Percentiles rank a stretch among this genome's conserved stretches.
Conservation (phyloP, 1,140 invertebrate genomes). For the Drosophila punjabiensis region DNA sequence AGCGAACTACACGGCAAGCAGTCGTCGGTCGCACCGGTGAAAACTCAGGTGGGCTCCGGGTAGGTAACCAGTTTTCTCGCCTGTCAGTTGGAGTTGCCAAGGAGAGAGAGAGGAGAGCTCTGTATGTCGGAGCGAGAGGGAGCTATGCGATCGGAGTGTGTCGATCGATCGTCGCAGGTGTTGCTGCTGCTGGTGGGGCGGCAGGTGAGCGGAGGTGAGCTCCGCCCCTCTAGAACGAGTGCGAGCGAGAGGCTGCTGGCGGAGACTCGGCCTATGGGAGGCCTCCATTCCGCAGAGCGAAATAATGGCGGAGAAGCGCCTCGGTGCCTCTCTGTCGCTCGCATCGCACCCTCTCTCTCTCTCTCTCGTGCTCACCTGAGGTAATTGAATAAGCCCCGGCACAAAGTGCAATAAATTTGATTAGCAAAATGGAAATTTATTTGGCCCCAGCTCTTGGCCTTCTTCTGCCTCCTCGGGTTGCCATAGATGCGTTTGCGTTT, state of each 20-base stretch:
- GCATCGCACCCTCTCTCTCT: slow-evolving; percentile 14
- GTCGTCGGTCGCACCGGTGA: slow-evolving; percentile 57
- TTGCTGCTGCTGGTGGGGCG: slow-evolving; percentile 22
- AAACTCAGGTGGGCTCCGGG: slow-evolving; percentile 69
- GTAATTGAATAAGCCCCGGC: slow-evolving; percentile 84
- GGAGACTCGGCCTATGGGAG: slow-evolving; percentile 49
- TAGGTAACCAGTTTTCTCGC: slow-evolving; percentile 49
- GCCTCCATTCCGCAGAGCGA: slow-evolving; percentile 29
- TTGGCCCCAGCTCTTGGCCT: slow-evolving; percentile 43
- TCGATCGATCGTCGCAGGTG: slow-evolving; percentile 72
- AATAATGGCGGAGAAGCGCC: slow-evolving; percentile 68
- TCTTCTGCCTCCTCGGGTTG: slow-evolving; percentile 38
- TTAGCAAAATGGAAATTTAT: slow-evolving; percentile 85
- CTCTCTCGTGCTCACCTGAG: slow-evolving; percentile 8
- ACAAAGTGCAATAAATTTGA: slow-evolving; percentile 85
- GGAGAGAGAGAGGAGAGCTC: slow-evolving; percentile 14
- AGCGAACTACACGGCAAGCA: slow-evolving; percentile 73
- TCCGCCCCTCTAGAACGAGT: slow-evolving; percentile 53
- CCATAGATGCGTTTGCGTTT: slow-evolving; percentile 67
- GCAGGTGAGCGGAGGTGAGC: slow-evolving; percentile 66
- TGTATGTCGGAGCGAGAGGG: slow-evolving; percentile 60
- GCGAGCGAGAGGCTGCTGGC: slow-evolving; percentile 24
- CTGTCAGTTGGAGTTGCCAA: slow-evolving; percentile 16
- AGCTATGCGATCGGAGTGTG: slow-evolving; percentile 56
- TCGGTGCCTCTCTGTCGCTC: slow-evolving; percentile 12